Evolutionary conservation across 1,140 invertebrate genomes (phyloP).

Genomic region (Rhysida immarginata): DNA sequence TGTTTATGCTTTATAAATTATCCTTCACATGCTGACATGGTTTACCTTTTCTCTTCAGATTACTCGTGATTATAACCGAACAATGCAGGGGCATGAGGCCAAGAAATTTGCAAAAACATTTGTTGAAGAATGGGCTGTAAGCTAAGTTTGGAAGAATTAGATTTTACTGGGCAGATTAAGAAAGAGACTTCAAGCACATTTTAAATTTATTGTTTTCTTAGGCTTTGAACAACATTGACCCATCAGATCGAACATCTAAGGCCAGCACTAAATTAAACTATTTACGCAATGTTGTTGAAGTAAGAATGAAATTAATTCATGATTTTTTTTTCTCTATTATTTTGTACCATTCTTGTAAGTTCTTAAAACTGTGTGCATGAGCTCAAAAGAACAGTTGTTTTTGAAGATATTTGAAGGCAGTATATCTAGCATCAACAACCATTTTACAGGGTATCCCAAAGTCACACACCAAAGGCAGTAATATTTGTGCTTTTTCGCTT

Average conservation of each 20-base stretch:
- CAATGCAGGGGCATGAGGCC: slow-evolving; percentile 17
- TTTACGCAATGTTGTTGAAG: not conserved
- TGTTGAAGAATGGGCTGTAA: slow-evolving; percentile 6
- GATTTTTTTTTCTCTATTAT: too few species aligned
- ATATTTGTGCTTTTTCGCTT: too few species aligned
- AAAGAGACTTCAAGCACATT: not conserved
- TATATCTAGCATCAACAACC: too few species aligned
- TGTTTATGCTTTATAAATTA: slow-evolving; percentile 1
- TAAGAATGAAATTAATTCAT: too few species aligned
- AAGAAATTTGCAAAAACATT: not conserved
- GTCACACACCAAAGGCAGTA: too few species aligned
- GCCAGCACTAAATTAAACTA: not conserved
- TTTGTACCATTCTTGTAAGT: too few species aligned
- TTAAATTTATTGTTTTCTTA: not conserved
- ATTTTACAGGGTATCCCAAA: too few species aligned
- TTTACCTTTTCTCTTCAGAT: slow-evolving; percentile 11
- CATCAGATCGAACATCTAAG: not conserved
- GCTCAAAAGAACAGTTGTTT: too few species aligned
- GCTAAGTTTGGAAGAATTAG: not conserved
- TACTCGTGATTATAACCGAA: slow-evolving; percentile 42
- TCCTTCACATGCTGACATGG: slow-evolving; percentile 7
- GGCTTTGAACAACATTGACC: slow-evolving; percentile 1
- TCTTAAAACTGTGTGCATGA: too few species aligned
- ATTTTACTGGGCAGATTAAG: not conserved
- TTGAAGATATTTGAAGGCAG: too few species aligned